These are phyloP conservation scores for Lasiommata megera DNA, from an alignment of 2,888 invertebrate genomes.

Conservation along the genomic window DNA sequence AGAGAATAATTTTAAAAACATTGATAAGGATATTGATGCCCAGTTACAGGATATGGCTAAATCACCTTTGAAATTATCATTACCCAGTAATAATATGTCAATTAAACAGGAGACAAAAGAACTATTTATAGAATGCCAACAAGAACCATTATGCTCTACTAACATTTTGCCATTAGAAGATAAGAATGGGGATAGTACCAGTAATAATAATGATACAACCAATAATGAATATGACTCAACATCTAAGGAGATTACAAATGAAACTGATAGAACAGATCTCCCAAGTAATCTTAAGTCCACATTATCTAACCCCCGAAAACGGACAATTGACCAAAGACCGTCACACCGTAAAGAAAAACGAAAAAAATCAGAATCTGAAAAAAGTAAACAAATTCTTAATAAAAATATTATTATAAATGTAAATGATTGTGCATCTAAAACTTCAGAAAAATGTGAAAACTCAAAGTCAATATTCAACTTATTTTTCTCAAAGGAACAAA, in stretches of 20 bases:
- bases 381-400: conserved; percentile 42
- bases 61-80: conserved; percentile 26
- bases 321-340: conserved; percentile 65
- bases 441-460: conserved; percentile 46
- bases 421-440: conserved; percentile 45
- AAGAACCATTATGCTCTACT: conserved; percentile 8
- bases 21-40: conserved; percentile 21
- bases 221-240: conserved; percentile 36
- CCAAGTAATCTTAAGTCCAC: conserved; percentile 36
- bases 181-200: conserved; percentile 34
- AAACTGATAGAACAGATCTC: conserved; percentile 40
- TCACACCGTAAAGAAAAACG: conserved; percentile 75
- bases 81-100: conserved; percentile 19
- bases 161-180: conserved; percentile 29
- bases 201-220: conserved; percentile 11
- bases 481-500: conserved; percentile 46
- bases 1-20: conserved; percentile 20
- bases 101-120: neutral
- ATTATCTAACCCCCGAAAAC: conserved; percentile 55
- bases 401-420: conserved; percentile 45
- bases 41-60: conserved; percentile 28
- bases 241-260: conserved; percentile 35
- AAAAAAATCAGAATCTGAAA: conserved; percentile 59
- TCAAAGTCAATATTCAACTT: conserved; percentile 51
- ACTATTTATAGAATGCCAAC: neutral